Conservation (phyloP, 2,888 invertebrate genomes). For the Onchidella celtica region DNA sequence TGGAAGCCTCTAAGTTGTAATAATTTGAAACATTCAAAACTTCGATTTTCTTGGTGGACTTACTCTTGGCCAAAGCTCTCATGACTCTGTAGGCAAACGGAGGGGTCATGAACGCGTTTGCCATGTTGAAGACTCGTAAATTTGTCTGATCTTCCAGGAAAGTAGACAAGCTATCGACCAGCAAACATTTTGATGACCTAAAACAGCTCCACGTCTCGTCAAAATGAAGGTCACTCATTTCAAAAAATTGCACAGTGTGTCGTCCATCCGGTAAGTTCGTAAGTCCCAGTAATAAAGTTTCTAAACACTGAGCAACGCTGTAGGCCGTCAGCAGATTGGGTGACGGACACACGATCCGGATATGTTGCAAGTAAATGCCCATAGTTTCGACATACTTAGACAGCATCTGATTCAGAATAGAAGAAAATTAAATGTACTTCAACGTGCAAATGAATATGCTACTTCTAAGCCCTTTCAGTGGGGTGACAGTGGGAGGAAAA, state of each 20-base stretch:
- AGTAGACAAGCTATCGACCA: slow-evolving; percentile 3
- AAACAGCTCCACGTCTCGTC: slow-evolving; percentile 44
- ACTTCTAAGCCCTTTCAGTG: too few species aligned
- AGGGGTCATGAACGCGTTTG: slow-evolving; percentile 28
- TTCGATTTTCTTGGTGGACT: not conserved
- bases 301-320: slow-evolving; percentile 31
- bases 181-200: slow-evolving; percentile 25
- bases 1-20: not conserved
- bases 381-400: slow-evolving; percentile 18
- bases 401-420: not conserved
- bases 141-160: slow-evolving; percentile 26
- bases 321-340: slow-evolving; percentile 40
- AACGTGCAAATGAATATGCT: too few species aligned
- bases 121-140: not conserved
- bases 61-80: slow-evolving; percentile 10
- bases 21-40: slow-evolving; percentile 21
- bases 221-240: slow-evolving; percentile 27
- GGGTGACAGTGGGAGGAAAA: too few species aligned
- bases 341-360: slow-evolving; percentile 25
- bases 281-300: slow-evolving; percentile 8
- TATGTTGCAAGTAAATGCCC: slow-evolving; percentile 33
- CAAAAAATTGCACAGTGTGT: slow-evolving; percentile 15
- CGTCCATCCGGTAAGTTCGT: not conserved
- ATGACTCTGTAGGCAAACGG: slow-evolving; percentile 31
- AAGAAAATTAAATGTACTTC: not conserved